These are phyloP conservation scores for Champsocephalus esox DNA, from an alignment of 2,797 vertebrate genomes.

Conservation along the genomic window DNA sequence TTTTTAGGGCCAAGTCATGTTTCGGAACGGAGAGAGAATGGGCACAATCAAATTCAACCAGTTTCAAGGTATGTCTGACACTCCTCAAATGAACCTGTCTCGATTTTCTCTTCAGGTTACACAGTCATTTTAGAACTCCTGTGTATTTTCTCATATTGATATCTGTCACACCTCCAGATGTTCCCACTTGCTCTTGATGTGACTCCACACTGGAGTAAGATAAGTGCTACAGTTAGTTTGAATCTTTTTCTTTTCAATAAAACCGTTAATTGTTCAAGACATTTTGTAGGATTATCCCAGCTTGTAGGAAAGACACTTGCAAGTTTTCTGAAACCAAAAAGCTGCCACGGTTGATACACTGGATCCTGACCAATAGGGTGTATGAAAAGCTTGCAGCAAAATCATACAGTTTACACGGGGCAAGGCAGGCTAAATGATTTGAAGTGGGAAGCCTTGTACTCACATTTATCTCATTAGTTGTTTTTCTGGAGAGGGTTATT, in stretches of 20 bases:
- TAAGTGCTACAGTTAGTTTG: neutral
- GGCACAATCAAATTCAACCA: constrained; percentile 99
- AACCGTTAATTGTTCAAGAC: constrained; percentile 27
- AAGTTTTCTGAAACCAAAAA: constrained; percentile 11
- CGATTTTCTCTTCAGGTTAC: neutral
- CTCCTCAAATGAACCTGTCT: neutral
- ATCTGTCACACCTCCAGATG: neutral
- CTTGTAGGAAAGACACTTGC: constrained; percentile 25
- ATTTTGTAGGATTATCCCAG: constrained; percentile 24
- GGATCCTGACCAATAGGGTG: constrained; percentile 19
- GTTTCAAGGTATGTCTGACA: constrained; percentile 92
- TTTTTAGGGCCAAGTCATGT: constrained; percentile 97
- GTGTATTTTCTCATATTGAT: neutral
- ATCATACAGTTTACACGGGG: constrained; percentile 7
- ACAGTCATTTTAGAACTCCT: neutral
- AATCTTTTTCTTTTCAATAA: constrained; percentile 14
- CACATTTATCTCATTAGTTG: constrained; percentile 32
- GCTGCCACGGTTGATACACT: constrained; percentile 19
- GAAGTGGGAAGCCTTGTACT: constrained; percentile 28
- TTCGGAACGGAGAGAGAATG: constrained; percentile 98
- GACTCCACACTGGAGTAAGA: neutral
- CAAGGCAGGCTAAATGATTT: constrained; percentile 21
- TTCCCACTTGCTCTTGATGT: neutral
- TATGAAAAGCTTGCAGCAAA: constrained; percentile 31
- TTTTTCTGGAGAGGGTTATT: constrained; percentile 19